A percentile compares a stretch with the other conserved stretches of the same genome.
These are phyloP conservation scores for Drosophila phalerata DNA, from an alignment of 2,888 invertebrate species.

Conservation along the genomic window DNA sequence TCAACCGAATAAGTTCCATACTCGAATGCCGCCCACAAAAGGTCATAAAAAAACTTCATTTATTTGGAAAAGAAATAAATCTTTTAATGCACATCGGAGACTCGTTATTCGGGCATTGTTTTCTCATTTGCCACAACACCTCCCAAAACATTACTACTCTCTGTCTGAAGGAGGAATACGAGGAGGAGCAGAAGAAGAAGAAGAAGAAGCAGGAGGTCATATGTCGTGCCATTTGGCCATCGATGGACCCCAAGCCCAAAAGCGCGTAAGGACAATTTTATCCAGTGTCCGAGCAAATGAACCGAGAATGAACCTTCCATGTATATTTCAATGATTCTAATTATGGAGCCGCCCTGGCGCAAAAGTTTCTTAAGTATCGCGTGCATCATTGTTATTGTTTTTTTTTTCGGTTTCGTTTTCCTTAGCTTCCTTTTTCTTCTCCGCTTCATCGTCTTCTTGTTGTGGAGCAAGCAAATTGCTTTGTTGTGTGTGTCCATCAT, in stretches of 20 bases:
- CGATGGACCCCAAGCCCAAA: constrained; percentile 33
- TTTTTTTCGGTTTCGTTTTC: constrained; percentile 25
- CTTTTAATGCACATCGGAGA: constrained; percentile 78
- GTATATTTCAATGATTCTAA: constrained; percentile 77
- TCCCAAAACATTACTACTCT: constrained; percentile 37
- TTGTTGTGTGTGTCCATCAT: constrained; percentile 52
- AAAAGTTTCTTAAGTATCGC: constrained; percentile 77
- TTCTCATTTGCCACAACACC: constrained; percentile 78
- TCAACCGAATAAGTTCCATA: constrained; percentile 2
- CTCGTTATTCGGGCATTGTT: constrained; percentile 78
- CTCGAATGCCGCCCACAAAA: constrained; percentile 30
- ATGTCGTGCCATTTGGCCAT: constrained; percentile 62
- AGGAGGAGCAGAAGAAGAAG: not conserved
- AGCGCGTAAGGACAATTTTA: constrained; percentile 50
- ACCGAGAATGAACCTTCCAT: constrained; percentile 58
- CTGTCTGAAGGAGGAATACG: not conserved
- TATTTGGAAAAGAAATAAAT: constrained; percentile 75
- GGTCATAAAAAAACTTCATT: constrained; percentile 74
- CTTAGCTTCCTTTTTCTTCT: no score
- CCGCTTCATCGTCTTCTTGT: not conserved
- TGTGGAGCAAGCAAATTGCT: constrained; percentile 51
- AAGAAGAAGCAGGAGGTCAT: constrained; percentile 3
- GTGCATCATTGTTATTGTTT: constrained; percentile 79
- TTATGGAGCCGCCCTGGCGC: constrained; percentile 61
- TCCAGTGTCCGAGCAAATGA: constrained; percentile 52